Conservation (phyloP, 1,140 invertebrate genomes). For the Dreissena rostriformis region DNA sequence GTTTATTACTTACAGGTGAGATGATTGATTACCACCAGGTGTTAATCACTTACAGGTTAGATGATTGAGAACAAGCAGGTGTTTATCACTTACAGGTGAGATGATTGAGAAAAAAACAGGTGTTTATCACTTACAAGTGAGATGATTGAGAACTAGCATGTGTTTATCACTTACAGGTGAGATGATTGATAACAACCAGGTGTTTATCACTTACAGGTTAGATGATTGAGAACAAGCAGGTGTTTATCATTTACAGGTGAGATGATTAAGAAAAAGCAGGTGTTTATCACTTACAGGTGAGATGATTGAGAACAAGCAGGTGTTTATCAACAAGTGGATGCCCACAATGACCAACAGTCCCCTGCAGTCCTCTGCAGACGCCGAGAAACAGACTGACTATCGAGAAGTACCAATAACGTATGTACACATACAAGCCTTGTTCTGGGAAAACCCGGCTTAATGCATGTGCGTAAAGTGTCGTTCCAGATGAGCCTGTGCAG, state of each 20-base stretch:
- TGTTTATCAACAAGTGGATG: slow-evolving; percentile 94
- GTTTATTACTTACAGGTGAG: no score
- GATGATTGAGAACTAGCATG: no score
- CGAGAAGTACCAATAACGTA: slow-evolving; percentile 84
- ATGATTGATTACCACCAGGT: no score
- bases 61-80: no score
- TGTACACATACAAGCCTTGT: not conserved
- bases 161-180: no score
- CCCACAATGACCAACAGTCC: slow-evolving; percentile 86
- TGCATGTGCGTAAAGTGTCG: not conserved
- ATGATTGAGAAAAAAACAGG: no score
- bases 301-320: slow-evolving; percentile 80
- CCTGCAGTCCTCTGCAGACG: slow-evolving; percentile 83
- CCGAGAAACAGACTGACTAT: slow-evolving; percentile 81
- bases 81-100: no score
- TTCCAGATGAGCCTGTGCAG: not conserved
- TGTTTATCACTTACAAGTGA: no score
- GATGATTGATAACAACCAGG: not conserved
- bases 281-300: slow-evolving; percentile 70
- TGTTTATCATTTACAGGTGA: no score
- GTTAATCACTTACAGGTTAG: slow-evolving; percentile 71
- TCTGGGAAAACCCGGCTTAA: not conserved
- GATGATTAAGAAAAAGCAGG: no score
- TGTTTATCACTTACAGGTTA: slow-evolving; percentile 71
- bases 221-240: slow-evolving; percentile 12